Percentiles rank a stretch among this genome's conserved stretches.
phyloP scores from a whole-genome alignment of 1,140 invertebrate species.

The Pararge aegeria region DNA sequence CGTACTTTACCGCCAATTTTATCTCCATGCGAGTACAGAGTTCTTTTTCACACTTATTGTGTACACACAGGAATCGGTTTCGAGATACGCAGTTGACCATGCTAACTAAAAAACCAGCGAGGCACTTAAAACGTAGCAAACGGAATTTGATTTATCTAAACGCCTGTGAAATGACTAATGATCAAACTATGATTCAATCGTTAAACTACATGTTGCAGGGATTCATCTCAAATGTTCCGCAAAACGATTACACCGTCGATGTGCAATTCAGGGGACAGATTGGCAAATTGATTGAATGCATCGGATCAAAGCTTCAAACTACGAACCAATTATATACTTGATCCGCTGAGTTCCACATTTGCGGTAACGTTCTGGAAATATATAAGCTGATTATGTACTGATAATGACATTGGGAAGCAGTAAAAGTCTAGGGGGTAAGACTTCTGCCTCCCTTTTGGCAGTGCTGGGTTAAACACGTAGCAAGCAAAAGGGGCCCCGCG shows the following conservation, averaged over 20 bases:
- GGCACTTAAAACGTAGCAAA: too few species aligned
- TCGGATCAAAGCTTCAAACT: constrained; percentile 1
- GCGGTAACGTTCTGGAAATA: background rate
- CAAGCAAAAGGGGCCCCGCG: too few species aligned
- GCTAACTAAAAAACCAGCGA: too few species aligned
- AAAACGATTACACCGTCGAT: background rate
- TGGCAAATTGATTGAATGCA: constrained; percentile 5
- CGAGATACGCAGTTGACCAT: too few species aligned
- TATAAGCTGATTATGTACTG: background rate
- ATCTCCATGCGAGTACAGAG: too few species aligned
- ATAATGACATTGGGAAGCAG: background rate
- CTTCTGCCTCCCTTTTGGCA: too few species aligned
- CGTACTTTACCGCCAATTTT: too few species aligned
- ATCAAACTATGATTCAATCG: background rate
- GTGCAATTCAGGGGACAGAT: background rate
- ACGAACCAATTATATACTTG: background rate
- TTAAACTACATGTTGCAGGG: background rate
- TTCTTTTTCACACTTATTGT: too few species aligned
- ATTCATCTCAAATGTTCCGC: background rate
- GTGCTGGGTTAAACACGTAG: too few species aligned
- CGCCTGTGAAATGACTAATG: background rate
- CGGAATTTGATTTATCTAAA: too few species aligned
- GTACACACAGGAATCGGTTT: too few species aligned
- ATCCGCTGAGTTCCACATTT: background rate
- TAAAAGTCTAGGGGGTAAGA: too few species aligned